A percentile compares a stretch with the other conserved stretches of the same genome.
These are phyloP conservation scores for Arrhamphus sclerolepis DNA, from an alignment of 2,797 vertebrate genomes.

Conservation along the genomic window DNA sequence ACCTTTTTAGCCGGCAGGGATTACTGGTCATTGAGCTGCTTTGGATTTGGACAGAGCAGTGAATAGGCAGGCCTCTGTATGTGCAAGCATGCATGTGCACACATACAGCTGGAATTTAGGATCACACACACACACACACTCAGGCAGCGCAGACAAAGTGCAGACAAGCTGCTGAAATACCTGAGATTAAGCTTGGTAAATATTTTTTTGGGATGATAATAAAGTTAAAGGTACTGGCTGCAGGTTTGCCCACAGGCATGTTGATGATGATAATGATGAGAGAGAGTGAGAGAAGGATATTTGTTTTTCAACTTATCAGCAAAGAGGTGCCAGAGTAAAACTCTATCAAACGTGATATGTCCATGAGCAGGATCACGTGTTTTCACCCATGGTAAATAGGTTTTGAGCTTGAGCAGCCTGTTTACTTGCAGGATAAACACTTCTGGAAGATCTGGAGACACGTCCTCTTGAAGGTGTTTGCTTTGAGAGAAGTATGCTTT, in stretches of 20 bases:
- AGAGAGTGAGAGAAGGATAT: constrained; percentile 21
- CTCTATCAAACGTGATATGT: background rate
- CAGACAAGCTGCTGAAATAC: constrained; percentile 15
- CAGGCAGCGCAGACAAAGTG: background rate
- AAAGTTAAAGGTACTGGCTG: constrained; percentile 28
- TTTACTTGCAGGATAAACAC: background rate
- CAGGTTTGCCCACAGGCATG: constrained; percentile 10
- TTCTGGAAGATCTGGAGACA: constrained; percentile 10
- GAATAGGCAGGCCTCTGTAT: constrained; percentile 51
- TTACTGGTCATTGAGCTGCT: constrained; percentile 54
- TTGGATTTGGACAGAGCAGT: constrained; percentile 41
- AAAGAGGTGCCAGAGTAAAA: background rate
- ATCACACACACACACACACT: constrained; percentile 5
- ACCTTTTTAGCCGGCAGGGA: constrained; percentile 44
- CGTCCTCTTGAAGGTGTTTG: constrained; percentile 38
- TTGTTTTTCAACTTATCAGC: constrained; percentile 29
- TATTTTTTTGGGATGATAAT: constrained; percentile 20
- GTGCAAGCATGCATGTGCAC: constrained; percentile 41
- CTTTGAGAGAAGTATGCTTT: constrained; percentile 20
- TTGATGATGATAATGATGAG: no score
- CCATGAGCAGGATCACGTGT: constrained; percentile 3
- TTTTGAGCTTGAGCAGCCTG: background rate
- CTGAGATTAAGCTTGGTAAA: constrained; percentile 19
- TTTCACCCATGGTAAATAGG: background rate
- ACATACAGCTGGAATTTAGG: constrained; percentile 8